Conservation (phyloP, 2,113 vertebrate species). For the Leucoraja erinaceus region DNA sequence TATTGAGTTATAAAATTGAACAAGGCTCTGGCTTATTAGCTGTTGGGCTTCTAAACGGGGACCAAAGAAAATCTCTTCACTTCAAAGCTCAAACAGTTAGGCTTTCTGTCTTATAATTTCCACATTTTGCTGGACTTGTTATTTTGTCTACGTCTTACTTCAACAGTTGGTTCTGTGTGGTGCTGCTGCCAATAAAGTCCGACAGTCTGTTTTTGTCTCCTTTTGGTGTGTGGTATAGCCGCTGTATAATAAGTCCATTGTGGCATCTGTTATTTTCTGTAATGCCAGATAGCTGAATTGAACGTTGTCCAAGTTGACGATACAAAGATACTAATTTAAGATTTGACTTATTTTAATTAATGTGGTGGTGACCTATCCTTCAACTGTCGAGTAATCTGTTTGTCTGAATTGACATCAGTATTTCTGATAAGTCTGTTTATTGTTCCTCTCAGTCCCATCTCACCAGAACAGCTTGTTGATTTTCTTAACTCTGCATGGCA, state of each 20-base stretch:
- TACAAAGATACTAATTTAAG: neutral
- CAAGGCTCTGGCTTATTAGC: neutral
- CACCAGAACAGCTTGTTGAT: neutral
- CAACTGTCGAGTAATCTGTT: neutral
- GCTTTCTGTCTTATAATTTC: neutral
- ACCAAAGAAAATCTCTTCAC: neutral
- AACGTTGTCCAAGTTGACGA: neutral
- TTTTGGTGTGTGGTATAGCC: neutral
- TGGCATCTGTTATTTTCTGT: neutral
- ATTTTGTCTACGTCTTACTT: neutral
- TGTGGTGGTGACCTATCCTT: neutral
- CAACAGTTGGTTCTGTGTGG: neutral
- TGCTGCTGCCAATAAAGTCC: neutral
- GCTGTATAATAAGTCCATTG: neutral
- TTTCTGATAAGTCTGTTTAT: neutral
- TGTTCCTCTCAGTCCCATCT: neutral
- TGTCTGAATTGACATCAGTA: neutral
- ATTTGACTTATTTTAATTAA: neutral
- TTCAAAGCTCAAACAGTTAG: neutral
- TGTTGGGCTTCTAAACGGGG: neutral
- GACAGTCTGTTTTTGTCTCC: constrained; percentile 8
- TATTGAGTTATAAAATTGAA: neutral
- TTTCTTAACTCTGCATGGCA: neutral
- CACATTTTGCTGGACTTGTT: neutral
- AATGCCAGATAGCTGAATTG: neutral